Conservation (phyloP, 1,140 invertebrate species). For the Drosophila paulistorum region DNA sequence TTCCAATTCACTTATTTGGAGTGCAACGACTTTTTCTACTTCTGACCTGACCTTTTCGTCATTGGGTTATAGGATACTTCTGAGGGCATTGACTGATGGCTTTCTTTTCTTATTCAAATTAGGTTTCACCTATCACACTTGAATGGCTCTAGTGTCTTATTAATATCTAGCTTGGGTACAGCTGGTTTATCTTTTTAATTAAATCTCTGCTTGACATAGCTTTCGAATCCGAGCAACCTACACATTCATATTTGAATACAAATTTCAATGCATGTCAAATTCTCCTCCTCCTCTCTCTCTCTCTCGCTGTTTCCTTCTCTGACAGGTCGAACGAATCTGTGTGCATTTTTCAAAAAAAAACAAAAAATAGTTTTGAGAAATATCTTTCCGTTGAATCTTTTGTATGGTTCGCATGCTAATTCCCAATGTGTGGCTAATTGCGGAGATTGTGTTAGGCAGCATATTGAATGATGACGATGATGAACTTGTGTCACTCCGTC, state of each 20-base stretch:
- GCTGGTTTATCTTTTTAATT: conserved; percentile 39
- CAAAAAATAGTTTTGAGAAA: conserved; percentile 35
- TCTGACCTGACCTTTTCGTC: conserved; percentile 38
- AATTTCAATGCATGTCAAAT: conserved; percentile 7
- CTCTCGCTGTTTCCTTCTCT: conserved; percentile 26
- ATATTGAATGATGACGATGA: conserved; percentile 48
- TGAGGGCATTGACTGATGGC: conserved; percentile 45
- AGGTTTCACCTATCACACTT: conserved; percentile 41
- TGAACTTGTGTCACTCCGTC: conserved; percentile 65
- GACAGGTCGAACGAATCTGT: conserved; percentile 47
- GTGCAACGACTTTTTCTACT: conserved; percentile 46
- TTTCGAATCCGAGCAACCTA: conserved; percentile 2
- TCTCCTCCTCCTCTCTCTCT: background rate
- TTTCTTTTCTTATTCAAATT: conserved; percentile 35
- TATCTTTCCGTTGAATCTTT: conserved; percentile 19
- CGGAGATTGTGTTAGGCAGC: conserved; percentile 54
- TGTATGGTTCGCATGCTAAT: conserved; percentile 50
- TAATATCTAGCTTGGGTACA: conserved; percentile 45
- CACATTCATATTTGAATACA: conserved; percentile 20
- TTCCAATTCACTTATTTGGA: conserved; percentile 65
- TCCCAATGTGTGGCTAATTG: conserved; percentile 69
- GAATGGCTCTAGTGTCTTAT: conserved; percentile 50
- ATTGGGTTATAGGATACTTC: conserved; percentile 28
- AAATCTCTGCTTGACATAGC: conserved; percentile 33
- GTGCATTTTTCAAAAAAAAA: conserved; percentile 37